Percentiles rank a stretch among this genome's conserved stretches.
phyloP scores from a whole-genome alignment of 2,113 vertebrate genomes.

The Dendropsophus ebraccatus region DNA sequence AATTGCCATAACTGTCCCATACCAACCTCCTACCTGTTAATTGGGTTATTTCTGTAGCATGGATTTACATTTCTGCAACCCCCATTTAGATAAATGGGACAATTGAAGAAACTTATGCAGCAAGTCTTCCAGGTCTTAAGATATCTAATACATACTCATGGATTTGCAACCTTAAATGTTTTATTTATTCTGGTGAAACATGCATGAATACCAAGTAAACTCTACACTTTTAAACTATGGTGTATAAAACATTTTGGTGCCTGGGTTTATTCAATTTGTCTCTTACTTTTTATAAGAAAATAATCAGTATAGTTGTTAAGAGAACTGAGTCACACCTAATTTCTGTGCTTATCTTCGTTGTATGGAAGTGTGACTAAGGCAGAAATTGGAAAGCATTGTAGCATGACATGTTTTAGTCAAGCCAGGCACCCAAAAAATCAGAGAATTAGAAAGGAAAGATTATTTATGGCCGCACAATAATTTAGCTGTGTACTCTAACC shows the following conservation, averaged over 20 bases:
- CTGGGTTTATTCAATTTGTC: neutral
- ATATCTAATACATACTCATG: neutral
- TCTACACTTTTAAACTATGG: no score
- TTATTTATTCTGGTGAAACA: neutral
- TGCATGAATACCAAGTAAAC: neutral
- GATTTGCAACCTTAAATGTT: neutral
- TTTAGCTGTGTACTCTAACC: constrained; percentile 28
- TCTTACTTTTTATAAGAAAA: neutral
- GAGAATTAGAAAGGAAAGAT: constrained; percentile 31
- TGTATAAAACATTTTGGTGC: neutral
- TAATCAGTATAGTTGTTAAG: neutral
- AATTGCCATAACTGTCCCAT: no score
- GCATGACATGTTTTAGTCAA: constrained; percentile 43
- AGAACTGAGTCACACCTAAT: constrained; percentile 22
- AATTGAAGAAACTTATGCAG: neutral
- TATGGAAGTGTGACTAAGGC: constrained; percentile 33
- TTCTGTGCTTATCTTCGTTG: constrained; percentile 10
- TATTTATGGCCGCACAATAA: constrained; percentile 10
- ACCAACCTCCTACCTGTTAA: neutral
- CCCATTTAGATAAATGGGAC: neutral
- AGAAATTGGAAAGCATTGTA: constrained; percentile 50
- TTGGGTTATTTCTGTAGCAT: neutral
- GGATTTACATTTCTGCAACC: neutral
- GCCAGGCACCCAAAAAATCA: constrained; percentile 30
- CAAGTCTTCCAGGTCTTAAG: no score